Evolutionary conservation across 2,113 vertebrate genomes (phyloP).

Genomic region (Sinocyclocheilus maitianheensis): DNA sequence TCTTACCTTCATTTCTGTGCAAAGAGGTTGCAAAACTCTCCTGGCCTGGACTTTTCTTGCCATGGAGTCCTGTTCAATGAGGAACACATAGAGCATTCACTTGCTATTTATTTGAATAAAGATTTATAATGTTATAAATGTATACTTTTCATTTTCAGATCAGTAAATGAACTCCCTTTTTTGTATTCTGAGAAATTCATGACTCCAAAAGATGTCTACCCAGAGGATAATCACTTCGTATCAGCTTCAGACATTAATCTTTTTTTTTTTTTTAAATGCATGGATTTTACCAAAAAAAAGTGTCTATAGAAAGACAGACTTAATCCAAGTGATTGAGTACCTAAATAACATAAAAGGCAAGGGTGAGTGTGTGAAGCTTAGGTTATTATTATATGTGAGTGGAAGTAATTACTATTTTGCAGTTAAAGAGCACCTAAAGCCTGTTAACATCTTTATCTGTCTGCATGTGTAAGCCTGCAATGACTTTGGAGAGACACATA

Average conservation of each 20-base stretch:
- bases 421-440: neutral
- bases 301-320: neutral
- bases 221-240: neutral
- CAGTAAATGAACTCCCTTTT: neutral
- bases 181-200: neutral
- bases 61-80: constrained; percentile 65
- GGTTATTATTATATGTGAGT: neutral
- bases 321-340: neutral
- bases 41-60: constrained; percentile 72
- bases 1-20: constrained; percentile 78
- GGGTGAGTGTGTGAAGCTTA: neutral
- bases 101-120: neutral
- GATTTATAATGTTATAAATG: neutral
- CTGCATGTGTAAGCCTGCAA: constrained; percentile 8
- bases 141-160: neutral
- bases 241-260: neutral
- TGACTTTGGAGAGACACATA: neutral
- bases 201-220: neutral
- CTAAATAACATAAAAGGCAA: neutral
- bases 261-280: neutral
- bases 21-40: constrained; percentile 72
- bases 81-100: constrained; percentile 8
- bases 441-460: neutral
- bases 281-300: neutral
- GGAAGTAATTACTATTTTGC: neutral